Evolutionary conservation across 2,797 vertebrate species (phyloP).

Genomic region (Lagocephalus sceleratus): DNA sequence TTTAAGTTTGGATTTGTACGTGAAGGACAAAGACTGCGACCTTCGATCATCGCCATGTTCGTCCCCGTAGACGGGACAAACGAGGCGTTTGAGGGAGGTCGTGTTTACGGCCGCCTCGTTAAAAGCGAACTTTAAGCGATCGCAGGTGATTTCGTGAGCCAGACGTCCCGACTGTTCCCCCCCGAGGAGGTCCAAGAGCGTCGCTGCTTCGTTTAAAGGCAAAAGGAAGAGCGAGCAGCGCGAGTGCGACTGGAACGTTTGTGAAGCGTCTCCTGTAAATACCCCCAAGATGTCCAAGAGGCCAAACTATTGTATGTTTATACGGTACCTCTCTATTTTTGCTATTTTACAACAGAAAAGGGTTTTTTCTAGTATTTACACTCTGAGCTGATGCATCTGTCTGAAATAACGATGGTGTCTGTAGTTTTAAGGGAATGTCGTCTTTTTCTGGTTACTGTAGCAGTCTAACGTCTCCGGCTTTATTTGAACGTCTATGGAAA

Average conservation of each 20-base stretch:
- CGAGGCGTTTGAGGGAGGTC: too few relatives aligned
- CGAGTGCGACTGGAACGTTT: slow-evolving; percentile 6
- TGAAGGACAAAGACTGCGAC: too few relatives aligned
- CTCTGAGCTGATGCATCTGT: slow-evolving; percentile 74
- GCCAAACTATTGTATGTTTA: slow-evolving; percentile 93
- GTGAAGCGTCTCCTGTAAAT: slow-evolving; percentile 76
- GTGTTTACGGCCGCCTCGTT: too few relatives aligned
- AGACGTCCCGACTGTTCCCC: slow-evolving; percentile 30
- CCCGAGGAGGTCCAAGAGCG: slow-evolving; percentile 9
- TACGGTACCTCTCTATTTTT: slow-evolving; percentile 96
- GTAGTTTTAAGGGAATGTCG: slow-evolving; percentile 70
- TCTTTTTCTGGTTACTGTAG: slow-evolving; percentile 54
- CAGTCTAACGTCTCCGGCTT: slow-evolving; percentile 46
- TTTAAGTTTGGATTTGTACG: too few relatives aligned
- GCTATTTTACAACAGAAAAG: slow-evolving; percentile 94
- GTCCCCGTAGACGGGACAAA: too few relatives aligned
- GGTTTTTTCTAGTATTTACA: slow-evolving; percentile 87
- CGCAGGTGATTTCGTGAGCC: neutral
- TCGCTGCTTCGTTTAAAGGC: neutral
- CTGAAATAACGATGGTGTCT: slow-evolving; percentile 77
- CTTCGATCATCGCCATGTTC: too few relatives aligned
- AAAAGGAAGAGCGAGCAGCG: too few relatives aligned
- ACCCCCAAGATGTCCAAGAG: slow-evolving; percentile 79
- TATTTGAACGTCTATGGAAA: slow-evolving; percentile 35
- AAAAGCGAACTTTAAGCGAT: too few relatives aligned